Base-by-base conservation (phyloP, 64 coral and sea anemone genomes). In the Anthopleura sola region DNA sequence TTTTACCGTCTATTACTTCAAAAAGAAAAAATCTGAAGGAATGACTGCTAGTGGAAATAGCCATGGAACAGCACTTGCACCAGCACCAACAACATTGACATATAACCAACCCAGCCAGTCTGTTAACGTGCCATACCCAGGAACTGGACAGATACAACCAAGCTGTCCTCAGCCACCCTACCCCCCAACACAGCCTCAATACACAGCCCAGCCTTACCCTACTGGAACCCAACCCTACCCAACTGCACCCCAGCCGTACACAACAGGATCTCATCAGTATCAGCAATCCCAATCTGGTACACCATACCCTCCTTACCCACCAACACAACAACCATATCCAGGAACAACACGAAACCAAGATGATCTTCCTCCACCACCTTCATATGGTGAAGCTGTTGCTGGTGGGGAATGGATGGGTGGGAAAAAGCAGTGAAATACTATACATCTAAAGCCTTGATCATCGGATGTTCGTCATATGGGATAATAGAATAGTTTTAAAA, bases 281-380 rank as follows among this genome's bases (percentile, higher is more conserved):
- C 32, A 11, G 18, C 13, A 4, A 24, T n/a, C 24, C 24, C 58
- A 26, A 26, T 26, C 75, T 77, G n/a, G 9, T 37, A 18, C 75
- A 77, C 75, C 75, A n/a, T 79, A 79, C 76, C 76, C 76, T 44
- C 40, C n/a, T n/a, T n/a, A n/a, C n/a, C n/a, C n/a, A 37, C 75
- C 75, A 39, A 23, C 75, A 20, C 21, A 37, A 3, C 39, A 78
- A 18, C 75, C 76, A 44, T 38, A 38, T 44, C 76, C 76, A 47
- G 8, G 0, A 23, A 24, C 76, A 44, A 23, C 36, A 18, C 76
- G n/a, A n/a, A n/a, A n/a, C n/a, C n/a, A 79, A 39, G 44, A 71
- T 11, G 34, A 62, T 62, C 6, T 11, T 7, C 75, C 34, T 34
- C 75, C 75, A 62, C 75, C 75, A 37, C 75, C 75, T 77, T 37